phyloP scores from a whole-genome alignment of 2,113 vertebrate species.

The Gopherus flavomarginatus region DNA sequence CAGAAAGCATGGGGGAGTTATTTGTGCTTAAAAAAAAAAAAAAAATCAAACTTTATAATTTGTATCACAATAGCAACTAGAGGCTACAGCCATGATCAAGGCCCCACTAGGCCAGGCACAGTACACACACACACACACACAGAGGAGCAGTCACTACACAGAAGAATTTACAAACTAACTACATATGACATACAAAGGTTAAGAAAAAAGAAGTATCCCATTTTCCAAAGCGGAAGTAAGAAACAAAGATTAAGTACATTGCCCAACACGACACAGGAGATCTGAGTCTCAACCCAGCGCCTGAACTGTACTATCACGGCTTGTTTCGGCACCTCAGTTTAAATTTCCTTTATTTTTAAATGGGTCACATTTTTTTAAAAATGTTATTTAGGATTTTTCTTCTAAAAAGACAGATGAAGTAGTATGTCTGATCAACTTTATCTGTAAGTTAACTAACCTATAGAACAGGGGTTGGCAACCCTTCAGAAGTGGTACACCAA shows the following conservation, averaged over 20 bases:
- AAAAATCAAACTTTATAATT: background rate
- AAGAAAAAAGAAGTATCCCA: background rate
- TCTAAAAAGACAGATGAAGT: background rate
- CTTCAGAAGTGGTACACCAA: too few species aligned
- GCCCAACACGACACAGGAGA: background rate
- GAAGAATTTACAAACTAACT: background rate
- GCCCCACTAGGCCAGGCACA: fast-evolving
- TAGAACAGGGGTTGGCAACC: background rate
- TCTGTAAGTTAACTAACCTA: background rate
- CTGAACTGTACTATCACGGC: background rate
- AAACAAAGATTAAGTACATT: background rate
- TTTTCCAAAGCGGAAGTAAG: background rate
- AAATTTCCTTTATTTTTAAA: background rate
- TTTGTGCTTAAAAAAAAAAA: background rate
- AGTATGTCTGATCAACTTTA: background rate
- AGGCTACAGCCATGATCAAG: background rate
- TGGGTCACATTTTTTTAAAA: background rate
- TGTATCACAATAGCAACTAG: fast-evolving
- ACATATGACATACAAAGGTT: background rate
- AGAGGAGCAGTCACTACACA: background rate
- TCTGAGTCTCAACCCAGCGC: background rate
- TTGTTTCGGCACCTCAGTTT: background rate
- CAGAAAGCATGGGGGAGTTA: background rate
- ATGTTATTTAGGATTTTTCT: background rate
- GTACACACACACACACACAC: fast-evolving